A percentile compares a stretch with the other conserved stretches of the same genome.
Evolutionary conservation across 2,113 vertebrate genomes (phyloP).

Genomic region (Lontra canadensis): DNA sequence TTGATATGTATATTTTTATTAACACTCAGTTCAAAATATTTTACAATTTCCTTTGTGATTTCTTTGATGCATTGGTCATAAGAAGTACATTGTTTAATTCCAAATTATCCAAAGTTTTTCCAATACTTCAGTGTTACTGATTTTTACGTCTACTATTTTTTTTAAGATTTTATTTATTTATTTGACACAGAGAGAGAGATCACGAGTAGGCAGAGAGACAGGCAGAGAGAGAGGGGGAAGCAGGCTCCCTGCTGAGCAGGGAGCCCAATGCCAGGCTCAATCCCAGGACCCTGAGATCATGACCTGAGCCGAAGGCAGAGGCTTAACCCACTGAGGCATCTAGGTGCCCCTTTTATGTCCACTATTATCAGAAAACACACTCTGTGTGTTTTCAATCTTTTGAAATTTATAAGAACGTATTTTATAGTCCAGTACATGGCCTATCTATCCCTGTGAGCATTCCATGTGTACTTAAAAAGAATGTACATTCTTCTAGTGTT

Average conservation of each 20-base stretch:
- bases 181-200: no score
- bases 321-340: no score
- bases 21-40: slow-evolving; percentile 14
- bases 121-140: slow-evolving; percentile 18
- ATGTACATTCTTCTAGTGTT: neutral
- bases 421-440: neutral
- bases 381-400: neutral
- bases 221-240: no score
- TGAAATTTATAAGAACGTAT: neutral
- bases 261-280: no score
- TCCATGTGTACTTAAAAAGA: neutral
- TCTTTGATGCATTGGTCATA: neutral
- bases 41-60: neutral
- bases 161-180: no score
- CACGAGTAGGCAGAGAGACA: no score
- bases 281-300: no score
- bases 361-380: neutral
- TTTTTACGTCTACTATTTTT: neutral
- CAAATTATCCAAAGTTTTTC: slow-evolving; percentile 1
- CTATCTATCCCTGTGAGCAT: neutral
- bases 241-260: no score
- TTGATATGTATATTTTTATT: neutral
- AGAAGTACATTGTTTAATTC: slow-evolving; percentile 13
- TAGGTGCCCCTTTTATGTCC: neutral
- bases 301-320: no score